Evolutionary conservation across 2,888 invertebrate genomes (phyloP), one percentile per base, ranked within the genome.

Genomic region (Apeira syringaria): DNA sequence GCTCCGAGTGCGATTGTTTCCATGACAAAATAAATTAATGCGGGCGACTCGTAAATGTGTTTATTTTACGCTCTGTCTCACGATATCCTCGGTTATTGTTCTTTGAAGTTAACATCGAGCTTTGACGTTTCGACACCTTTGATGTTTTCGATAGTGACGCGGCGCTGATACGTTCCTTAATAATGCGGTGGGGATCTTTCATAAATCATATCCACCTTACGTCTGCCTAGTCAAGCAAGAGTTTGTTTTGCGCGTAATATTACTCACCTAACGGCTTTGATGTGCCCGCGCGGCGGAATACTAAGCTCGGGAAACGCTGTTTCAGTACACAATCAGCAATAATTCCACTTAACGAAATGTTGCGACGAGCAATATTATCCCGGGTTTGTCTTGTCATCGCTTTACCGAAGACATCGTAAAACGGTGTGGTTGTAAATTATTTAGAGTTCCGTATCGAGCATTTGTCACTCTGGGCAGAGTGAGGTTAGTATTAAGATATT

Each of bases 401-500:
- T 59, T 65, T 56, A 63, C 59, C 72, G 68, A 67, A 62, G 77
- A 74, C 72, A 70, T 70, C 74, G 74, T 77, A 78, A 76, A 74
- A 74, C 67, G 68, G 51, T 66, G 67, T 68, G 73, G 77, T 84
- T 82, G 83, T 87, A 87, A 86, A 87, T 88, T 85, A 87, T 86
- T 80, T 79, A 84, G 84, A 73, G 77, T 85, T 84, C 76, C 72
- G 73, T 74, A 76, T 77, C 81, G 72, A 70, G 80, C 81, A 85
- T 87, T 87, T 86, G 86, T 89, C 87, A 86, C 80, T 74, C 68
- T 66, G 68, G 74, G 74, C 76, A 74, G 69, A 67, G 80, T 75
- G 69, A 67, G 80, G 76, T 72, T 67, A 75, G 78, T 88, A 86
- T 87, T 87, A 89, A 82, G 88, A 87, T 86, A 88, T 88, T 88